These are phyloP conservation scores for Lucilia sericata DNA, from an alignment of 1,140 invertebrate species.

Conservation along the genomic window DNA sequence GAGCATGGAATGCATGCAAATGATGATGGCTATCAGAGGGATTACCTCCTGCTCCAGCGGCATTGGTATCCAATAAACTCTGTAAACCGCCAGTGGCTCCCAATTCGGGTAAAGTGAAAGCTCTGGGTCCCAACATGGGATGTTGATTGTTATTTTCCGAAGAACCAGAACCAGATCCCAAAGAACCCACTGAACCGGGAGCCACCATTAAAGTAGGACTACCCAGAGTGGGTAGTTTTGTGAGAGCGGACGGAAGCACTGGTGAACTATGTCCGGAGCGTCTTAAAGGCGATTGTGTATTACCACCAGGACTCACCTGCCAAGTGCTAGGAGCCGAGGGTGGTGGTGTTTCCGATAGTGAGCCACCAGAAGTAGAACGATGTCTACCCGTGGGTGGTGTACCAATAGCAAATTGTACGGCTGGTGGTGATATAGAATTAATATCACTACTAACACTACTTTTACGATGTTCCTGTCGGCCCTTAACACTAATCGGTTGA, in stretches of 20 bases:
- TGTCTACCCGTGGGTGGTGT: constrained; percentile 81
- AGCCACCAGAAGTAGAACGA: constrained; percentile 76
- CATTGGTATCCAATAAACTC: constrained; percentile 70
- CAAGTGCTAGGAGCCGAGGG: constrained; percentile 77
- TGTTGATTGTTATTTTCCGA: constrained; percentile 69
- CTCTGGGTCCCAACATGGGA: constrained; percentile 77
- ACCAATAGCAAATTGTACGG: constrained; percentile 91
- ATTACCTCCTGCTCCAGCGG: constrained; percentile 54
- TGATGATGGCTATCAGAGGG: constrained; percentile 68
- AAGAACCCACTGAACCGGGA: constrained; percentile 70
- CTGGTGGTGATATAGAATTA: constrained; percentile 89
- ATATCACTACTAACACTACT: constrained; percentile 79
- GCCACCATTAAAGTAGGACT: constrained; percentile 70
- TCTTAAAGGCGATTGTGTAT: constrained; percentile 78
- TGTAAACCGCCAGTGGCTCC: constrained; percentile 76
- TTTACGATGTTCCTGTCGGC: constrained; percentile 75
- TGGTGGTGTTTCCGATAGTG: constrained; percentile 79
- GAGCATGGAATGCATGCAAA: constrained; percentile 82
- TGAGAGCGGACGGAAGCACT: constrained; percentile 73
- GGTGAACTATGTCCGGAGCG: constrained; percentile 80
- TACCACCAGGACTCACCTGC: constrained; percentile 76
- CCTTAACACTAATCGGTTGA: constrained; percentile 83
- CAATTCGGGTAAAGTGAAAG: constrained; percentile 82
- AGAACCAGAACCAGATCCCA: constrained; percentile 63
- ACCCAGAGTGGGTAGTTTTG: constrained; percentile 73